Evolutionary conservation across 2,113 vertebrate genomes (phyloP), one percentile per base, ranked within the genome.

Genomic region (Hemicordylus capensis): DNA sequence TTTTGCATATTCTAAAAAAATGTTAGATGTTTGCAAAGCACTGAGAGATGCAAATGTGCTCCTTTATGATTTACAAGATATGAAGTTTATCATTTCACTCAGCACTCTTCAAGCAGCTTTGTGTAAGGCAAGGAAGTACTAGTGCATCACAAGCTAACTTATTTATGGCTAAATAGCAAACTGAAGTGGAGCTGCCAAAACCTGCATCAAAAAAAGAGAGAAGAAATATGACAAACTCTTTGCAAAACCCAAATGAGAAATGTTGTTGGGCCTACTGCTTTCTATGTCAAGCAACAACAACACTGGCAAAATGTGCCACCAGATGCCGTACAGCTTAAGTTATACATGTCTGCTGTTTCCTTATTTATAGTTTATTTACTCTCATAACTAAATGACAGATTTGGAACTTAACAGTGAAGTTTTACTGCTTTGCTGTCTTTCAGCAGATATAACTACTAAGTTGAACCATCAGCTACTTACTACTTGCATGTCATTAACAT

Each of bases 401-500:
- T 67, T 84, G 82, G 82, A 84, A 61, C 82, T 84, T 84, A n/a
- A 75, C 42, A 76, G 34, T 84, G 70, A 83, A 63, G 73, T 28
- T 42, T 76, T 76, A 84, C 31, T 66, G 59, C 59, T 37, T 66
- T 51, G 59, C 58, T 83, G 81, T 75, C 58, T 75, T 84, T 84
- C 72, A 76, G 59, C 11, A 84, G 51, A 84, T 51, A 64, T 37
- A 76, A 75, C 70, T 75, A 63, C 44, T 51, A 66, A 76, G 73
- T 66, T 76, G 17, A 84, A 20, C 42, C 44, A 76, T 76, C 58
- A 51, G 44, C 22, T 66, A 66, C 58, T 76, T 54, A 54, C 61
- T 76, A 54, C 46, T n/a, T 51, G 82, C 59, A 76, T 76, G 54
- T 67, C 69, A 48, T 79, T 87, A 91, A 93, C 90, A 91, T 81